Base-by-base conservation (phyloP, 2,113 vertebrate species). In the Neotragus moschatus region DNA sequence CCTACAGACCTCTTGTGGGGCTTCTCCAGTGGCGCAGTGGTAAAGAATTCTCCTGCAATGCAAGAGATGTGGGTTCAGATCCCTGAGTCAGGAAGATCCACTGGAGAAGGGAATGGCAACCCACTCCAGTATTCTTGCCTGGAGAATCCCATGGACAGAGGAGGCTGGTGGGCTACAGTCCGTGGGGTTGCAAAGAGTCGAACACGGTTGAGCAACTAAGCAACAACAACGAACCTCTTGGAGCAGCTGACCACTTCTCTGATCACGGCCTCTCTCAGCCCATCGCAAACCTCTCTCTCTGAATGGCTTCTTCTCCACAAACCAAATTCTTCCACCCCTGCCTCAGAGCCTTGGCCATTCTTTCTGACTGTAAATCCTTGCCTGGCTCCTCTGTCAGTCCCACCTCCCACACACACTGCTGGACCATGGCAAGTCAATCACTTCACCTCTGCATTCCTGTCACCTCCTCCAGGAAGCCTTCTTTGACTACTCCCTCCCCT, bases 261-360 rank as follows among this genome's bases (percentile, higher is more conserved):
- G 63, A 33, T n/a, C 30, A 4, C 25, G 19, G 28, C 33, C 60
- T 60, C 25, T 39, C 47, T 96, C n/a, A 21, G 30, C 55, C 1
- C 77, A 61, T 12, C 1, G 1, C 51, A 92, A 63, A 3, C 13
- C 43, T 58, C 45, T 58, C 45, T 82, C 47, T 26, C n/a, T 19
- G 26, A 19, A 26, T 2, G 3, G 26, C 8, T 87, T 43, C 45
- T 70, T 79, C 61, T 75, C 39, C 45, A 39, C 33, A 63, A 16
- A 21, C 16, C 12, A 7, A 0, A 0, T 75, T 47, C 55, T 53
- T 45, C 26, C 45, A 17, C 4, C 2, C 28, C 51, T 6, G 2
- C 16, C 1, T 39, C n/a, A 49, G 11, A 26, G 26, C 56, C 63
- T 49, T 43, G 6, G 12, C 14, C 60, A 4, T 25, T n/a, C 5